phyloP scores from a whole-genome alignment of 2,888 invertebrate species.

The Dilophus febrilis region DNA sequence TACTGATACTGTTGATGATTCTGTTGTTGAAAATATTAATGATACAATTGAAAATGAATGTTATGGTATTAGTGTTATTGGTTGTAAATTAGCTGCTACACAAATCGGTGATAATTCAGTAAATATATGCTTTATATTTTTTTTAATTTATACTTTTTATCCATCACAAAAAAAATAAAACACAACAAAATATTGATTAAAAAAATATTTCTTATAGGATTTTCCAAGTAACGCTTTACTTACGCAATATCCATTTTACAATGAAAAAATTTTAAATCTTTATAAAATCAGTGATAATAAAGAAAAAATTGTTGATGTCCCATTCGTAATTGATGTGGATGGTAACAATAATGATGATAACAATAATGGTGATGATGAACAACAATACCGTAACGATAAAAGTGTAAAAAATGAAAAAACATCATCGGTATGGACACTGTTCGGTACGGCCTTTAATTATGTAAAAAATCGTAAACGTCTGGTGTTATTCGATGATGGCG shows the following conservation, averaged over 20 bases:
- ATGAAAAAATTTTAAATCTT: slow-evolving; percentile 27
- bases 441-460: slow-evolving; percentile 1
- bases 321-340: neutral
- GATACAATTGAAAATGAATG: slow-evolving; percentile 15
- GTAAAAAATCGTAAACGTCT: neutral
- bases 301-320: slow-evolving; percentile 14
- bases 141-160: no score
- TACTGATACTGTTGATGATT: no score
- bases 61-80: slow-evolving; percentile 27
- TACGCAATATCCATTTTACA: slow-evolving; percentile 24
- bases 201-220: no score
- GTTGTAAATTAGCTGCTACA: slow-evolving; percentile 28
- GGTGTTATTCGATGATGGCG: slow-evolving; percentile 17
- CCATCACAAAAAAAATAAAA: no score
- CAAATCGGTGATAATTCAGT: slow-evolving; percentile 26
- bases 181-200: no score
- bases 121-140: no score
- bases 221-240: slow-evolving; percentile 23
- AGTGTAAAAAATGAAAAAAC: neutral
- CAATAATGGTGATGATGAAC: no score
- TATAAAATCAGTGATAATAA: slow-evolving; percentile 17
- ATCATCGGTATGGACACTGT: neutral
- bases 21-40: slow-evolving; percentile 17
- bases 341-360: no score
- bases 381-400: no score